Evolutionary conservation across 2,113 vertebrate species (phyloP).

Genomic region (Vanacampus margaritifer): DNA sequence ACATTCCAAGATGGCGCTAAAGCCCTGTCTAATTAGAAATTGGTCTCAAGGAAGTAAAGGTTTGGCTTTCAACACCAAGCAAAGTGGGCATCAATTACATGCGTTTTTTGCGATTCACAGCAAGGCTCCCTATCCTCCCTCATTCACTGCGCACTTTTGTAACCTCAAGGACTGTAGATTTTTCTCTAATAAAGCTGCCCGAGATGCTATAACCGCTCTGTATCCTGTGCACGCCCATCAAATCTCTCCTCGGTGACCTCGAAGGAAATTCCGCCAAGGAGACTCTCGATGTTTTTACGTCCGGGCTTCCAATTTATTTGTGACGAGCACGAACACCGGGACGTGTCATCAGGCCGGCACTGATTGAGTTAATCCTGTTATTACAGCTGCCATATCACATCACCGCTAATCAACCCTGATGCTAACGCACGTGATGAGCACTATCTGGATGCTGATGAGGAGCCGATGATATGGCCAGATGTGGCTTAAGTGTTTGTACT

Average conservation of each 20-base stretch:
- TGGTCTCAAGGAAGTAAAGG: too few species aligned
- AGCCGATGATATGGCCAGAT: neutral
- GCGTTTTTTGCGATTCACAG: neutral
- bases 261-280: conserved; percentile 18
- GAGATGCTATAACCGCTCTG: neutral
- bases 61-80: too few species aligned
- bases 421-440: conserved; percentile 15
- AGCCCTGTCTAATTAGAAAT: too few species aligned
- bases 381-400: conserved; percentile 50
- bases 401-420: conserved; percentile 30
- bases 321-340: conserved; percentile 13
- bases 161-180: neutral
- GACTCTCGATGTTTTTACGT: conserved; percentile 23
- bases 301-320: conserved; percentile 11
- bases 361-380: conserved; percentile 44
- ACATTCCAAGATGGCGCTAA: too few species aligned
- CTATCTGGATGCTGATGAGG: conserved; percentile 24
- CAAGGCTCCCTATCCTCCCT: neutral
- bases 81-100: neutral
- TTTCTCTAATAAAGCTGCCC: neutral
- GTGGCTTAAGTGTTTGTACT: neutral
- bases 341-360: conserved; percentile 16
- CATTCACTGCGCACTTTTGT: neutral
- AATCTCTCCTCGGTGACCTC: conserved; percentile 32
- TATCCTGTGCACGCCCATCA: neutral